A percentile compares a stretch with the other conserved stretches of the same genome.
Conservation (phyloP, 2,797 vertebrate genomes). For the Galagoides demidoff region DNA sequence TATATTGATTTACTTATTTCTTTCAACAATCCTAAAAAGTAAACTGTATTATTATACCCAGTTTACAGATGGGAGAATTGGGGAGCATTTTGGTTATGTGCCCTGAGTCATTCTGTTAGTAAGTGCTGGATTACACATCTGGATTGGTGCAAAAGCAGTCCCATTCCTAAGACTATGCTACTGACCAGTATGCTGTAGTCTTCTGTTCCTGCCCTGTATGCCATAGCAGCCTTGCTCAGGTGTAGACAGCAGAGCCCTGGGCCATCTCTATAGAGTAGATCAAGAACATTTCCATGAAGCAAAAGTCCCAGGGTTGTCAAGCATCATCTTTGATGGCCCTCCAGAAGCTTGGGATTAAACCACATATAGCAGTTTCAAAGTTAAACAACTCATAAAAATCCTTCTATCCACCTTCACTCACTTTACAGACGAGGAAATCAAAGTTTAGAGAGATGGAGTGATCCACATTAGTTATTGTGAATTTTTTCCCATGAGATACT, state of each 20-base stretch:
- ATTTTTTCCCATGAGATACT: not conserved
- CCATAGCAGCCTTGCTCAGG: not conserved
- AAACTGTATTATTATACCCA: not conserved
- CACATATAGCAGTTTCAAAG: not conserved
- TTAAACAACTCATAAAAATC: not conserved
- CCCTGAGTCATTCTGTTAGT: not conserved
- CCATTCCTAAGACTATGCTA: not conserved
- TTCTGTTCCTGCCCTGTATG: not conserved
- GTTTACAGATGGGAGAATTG: not conserved
- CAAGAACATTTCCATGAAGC: not conserved
- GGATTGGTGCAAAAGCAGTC: not conserved
- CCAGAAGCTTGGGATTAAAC: not conserved
- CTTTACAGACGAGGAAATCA: not conserved
- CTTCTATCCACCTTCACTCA: not conserved
- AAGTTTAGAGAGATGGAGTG: not conserved
- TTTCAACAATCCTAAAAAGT: not conserved
- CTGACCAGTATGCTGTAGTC: accelerated
- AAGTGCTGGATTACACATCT: not conserved
- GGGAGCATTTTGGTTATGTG: not conserved
- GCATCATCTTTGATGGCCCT: not conserved
- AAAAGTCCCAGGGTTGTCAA: not conserved
- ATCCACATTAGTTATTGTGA: not conserved
- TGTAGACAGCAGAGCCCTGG: not conserved
- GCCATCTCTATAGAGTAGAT: not conserved
- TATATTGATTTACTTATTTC: not conserved